Evolutionary conservation across 1,140 invertebrate genomes (phyloP).

Genomic region (Telenomus remus): DNA sequence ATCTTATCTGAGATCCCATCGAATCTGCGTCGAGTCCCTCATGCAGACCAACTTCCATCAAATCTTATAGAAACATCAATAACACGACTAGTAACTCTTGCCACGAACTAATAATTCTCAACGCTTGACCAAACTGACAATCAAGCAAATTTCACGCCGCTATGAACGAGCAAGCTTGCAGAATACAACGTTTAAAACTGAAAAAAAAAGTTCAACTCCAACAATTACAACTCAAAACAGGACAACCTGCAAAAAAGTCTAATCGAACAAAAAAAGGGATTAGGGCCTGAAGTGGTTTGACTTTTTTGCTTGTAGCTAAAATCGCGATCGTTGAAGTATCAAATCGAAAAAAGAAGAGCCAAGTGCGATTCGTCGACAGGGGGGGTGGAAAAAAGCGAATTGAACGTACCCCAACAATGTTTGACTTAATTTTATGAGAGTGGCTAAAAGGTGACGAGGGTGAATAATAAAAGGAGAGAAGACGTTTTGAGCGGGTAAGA

Average conservation of each 20-base stretch:
- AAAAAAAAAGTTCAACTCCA: no score
- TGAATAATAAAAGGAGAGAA: conserved; percentile 58
- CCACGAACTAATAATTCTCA: conserved; percentile 8
- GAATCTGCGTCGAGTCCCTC: conserved; percentile 16
- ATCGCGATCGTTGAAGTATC: conserved; percentile 25
- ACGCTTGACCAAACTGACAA: no score
- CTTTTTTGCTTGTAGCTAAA: no score
- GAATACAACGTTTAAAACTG: no score
- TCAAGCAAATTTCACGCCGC: no score
- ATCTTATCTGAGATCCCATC: conserved; percentile 39
- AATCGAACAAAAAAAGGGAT: no score
- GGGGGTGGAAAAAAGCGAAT: conserved; percentile 57
- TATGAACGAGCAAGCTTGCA: no score
- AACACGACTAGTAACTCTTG: conserved; percentile 8
- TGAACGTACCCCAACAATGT: conserved; percentile 62
- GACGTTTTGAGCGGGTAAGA: conserved; percentile 33
- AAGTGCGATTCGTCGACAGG: conserved; percentile 47
- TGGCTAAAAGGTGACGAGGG: conserved; percentile 61
- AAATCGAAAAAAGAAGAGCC: conserved; percentile 15
- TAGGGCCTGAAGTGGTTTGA: no score
- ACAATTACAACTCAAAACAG: no score
- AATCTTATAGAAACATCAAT: conserved; percentile 17
- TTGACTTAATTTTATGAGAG: conserved; percentile 71
- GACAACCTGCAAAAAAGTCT: no score
- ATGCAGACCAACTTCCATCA: conserved; percentile 3